A percentile compares a stretch with the other conserved stretches of the same genome.
Evolutionary conservation across 2,888 invertebrate species (phyloP).

Genomic region (Leptinotarsa peninsularis): DNA sequence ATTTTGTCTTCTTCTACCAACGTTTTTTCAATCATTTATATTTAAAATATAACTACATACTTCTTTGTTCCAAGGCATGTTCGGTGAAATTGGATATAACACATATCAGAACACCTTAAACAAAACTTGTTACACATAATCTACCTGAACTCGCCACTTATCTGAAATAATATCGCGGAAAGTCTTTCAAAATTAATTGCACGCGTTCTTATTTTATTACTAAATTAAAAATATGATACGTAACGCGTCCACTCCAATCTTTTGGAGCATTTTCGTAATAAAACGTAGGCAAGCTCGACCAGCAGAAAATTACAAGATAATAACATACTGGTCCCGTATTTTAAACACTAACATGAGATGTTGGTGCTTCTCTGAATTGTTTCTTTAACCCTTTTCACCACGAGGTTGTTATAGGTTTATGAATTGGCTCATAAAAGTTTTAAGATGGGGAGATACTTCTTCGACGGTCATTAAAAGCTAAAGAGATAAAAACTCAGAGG

Average conservation of each 20-base stretch:
- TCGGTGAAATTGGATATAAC: too few relatives aligned
- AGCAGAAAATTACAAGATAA: slow-evolving; percentile 61
- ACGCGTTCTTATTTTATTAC: slow-evolving; percentile 64
- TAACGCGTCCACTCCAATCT: slow-evolving; percentile 55
- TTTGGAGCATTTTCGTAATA: slow-evolving; percentile 57
- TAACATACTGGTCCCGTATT: slow-evolving; percentile 59
- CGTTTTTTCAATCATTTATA: too few relatives aligned
- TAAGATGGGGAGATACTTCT: slow-evolving; percentile 24
- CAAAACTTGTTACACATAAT: slow-evolving; percentile 21
- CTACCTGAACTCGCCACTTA: slow-evolving; percentile 58
- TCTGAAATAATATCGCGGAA: slow-evolving; percentile 66
- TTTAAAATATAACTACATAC: too few relatives aligned
- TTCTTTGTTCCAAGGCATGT: too few relatives aligned
- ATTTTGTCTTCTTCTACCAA: too few relatives aligned
- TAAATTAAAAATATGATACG: slow-evolving; percentile 62
- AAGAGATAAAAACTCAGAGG: slow-evolving; percentile 21
- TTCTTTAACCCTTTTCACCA: slow-evolving; percentile 42
- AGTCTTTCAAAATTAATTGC: slow-evolving; percentile 66
- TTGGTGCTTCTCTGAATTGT: slow-evolving; percentile 32
- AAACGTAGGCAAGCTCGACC: slow-evolving; percentile 53
- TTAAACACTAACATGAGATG: slow-evolving; percentile 57
- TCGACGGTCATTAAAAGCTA: slow-evolving; percentile 18
- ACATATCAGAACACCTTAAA: slow-evolving; percentile 13
- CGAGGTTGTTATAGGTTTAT: slow-evolving; percentile 40
- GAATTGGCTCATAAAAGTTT: slow-evolving; percentile 39